Percentiles rank a stretch among this genome's conserved stretches.
These are phyloP conservation scores for Ochropleura leucogaster DNA, from an alignment of 2,888 invertebrate genomes.

Conservation along the genomic window DNA sequence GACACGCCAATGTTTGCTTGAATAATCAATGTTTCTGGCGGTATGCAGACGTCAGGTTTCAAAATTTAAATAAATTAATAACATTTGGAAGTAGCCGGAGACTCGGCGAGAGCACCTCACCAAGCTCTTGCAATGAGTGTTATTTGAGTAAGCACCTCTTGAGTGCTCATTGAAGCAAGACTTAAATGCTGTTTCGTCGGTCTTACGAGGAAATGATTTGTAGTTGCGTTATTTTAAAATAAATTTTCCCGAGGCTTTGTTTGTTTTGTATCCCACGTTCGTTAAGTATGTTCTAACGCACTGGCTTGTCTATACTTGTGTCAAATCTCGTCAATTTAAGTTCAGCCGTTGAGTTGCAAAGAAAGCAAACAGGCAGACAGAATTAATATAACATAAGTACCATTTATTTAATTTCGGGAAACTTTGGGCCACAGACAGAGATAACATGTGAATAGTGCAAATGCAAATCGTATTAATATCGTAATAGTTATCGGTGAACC, in stretches of 20 bases:
- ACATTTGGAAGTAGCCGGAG: background rate
- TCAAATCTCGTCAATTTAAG: too few relatives aligned
- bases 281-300: too few relatives aligned
- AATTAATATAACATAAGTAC: too few relatives aligned
- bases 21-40: background rate
- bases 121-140: slow-evolving; percentile 6
- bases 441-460: too few relatives aligned
- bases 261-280: background rate
- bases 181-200: background rate
- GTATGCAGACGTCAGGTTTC: background rate
- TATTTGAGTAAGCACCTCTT: slow-evolving; percentile 21
- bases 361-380: too few relatives aligned
- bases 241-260: background rate
- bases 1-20: too few relatives aligned
- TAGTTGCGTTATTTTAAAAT: background rate
- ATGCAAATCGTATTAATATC: too few relatives aligned
- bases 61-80: slow-evolving; percentile 8
- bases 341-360: too few relatives aligned
- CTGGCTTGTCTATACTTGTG: too few relatives aligned
- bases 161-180: background rate
- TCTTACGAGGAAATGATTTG: background rate
- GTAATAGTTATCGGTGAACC: too few relatives aligned
- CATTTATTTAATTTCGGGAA: too few relatives aligned
- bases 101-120: background rate
- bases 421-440: too few relatives aligned